These are phyloP conservation scores for Bruchidius siliquastri DNA, from an alignment of 2,888 invertebrate species.

Conservation along the genomic window DNA sequence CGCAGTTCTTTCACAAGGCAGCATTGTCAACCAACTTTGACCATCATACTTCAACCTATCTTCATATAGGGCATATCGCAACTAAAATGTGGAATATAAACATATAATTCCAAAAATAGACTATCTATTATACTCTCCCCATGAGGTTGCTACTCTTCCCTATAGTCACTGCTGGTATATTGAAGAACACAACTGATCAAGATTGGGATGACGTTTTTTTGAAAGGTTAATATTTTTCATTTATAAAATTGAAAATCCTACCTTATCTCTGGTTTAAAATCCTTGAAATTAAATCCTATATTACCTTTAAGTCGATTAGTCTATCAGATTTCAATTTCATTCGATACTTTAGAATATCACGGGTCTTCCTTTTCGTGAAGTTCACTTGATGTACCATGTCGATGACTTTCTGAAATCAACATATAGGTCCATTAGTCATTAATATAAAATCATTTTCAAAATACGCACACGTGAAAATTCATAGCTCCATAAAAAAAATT, in stretches of 20 bases:
- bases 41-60: slow-evolving; percentile 53
- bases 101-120: no score
- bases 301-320: slow-evolving; percentile 57
- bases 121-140: no score
- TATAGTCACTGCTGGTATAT: no score
- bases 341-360: slow-evolving; percentile 57
- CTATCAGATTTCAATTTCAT: slow-evolving; percentile 58
- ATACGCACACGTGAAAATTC: no score
- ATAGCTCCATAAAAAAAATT: no score
- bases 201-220: no score
- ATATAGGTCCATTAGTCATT: slow-evolving; percentile 13
- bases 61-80: slow-evolving; percentile 52
- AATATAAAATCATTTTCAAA: no score
- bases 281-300: background rate
- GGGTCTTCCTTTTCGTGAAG: slow-evolving; percentile 57
- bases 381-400: slow-evolving; percentile 59
- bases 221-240: no score
- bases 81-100: slow-evolving; percentile 35
- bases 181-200: no score
- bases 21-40: slow-evolving; percentile 25
- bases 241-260: no score
- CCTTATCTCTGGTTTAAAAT: no score
- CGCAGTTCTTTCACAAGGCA: slow-evolving; percentile 51
- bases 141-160: no score
- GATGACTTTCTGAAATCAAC: slow-evolving; percentile 53